Base-by-base conservation (phyloP, 2,888 invertebrate genomes). In the Leucozona laternaria region DNA sequence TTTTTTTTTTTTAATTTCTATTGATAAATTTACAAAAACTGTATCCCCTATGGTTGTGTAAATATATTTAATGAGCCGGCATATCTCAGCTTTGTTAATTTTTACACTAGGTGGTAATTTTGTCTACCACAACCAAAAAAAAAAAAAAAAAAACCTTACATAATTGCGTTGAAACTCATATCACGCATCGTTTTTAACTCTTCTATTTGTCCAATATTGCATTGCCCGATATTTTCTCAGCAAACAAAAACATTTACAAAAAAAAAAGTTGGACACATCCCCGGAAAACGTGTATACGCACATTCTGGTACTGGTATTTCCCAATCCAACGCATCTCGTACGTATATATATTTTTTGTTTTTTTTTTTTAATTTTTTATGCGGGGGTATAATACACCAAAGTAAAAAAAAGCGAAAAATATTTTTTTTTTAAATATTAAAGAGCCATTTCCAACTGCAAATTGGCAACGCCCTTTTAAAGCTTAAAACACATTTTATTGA, bases 381-480 rank as follows among this genome's bases (percentile, higher is more conserved):
- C 20, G 22, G 15, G 17, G n/a, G 50, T 31, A 22, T 48, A 48
- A 48, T 64, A 43, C 11, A 40, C 10, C n/a, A 25, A 68, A 68
- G 28, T 55, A 75, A 73, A 31, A 75, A 70, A 15, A 57, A 70
- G n/a, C n/a, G 62, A 20, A 13, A 20, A 20, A 58, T 34, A 43
- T 43, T 66, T 70, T 71, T 68, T 68, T 62, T 71, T 66, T 71
- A 64, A 62, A 70, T 75, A 53, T 84, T 77, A 73, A 86, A 78
- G 70, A 34, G 50, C 48, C 70, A 83, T 28, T 70, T 60, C 48
- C 60, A 57, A 28, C 73, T 48, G 66, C 48, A 75, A 86, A 86
- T 86, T 82, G 86, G 86, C 78, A 86, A 86, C 86, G 86, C 86
- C 86, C 86, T 86, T 86, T 86, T 86, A 86, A 86, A 86, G 86